These are phyloP conservation scores for Dreissena rostriformis DNA, from an alignment of 1,140 invertebrate genomes.

Conservation along the genomic window DNA sequence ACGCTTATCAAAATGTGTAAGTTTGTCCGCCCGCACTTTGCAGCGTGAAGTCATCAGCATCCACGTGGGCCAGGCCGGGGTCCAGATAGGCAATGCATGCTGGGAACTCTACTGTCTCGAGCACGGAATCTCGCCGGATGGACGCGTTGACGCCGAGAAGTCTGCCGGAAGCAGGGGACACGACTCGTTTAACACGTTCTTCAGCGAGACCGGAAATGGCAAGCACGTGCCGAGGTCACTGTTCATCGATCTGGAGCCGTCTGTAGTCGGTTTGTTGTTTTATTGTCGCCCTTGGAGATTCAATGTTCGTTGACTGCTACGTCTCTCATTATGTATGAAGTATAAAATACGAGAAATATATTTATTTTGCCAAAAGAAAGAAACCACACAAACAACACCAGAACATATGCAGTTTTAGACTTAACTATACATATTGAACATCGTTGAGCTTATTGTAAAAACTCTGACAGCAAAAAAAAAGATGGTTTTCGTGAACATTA, in stretches of 20 bases:
- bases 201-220: constrained; percentile 85
- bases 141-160: constrained; percentile 80
- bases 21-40: constrained; percentile 15
- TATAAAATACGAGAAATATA: too few relatives aligned
- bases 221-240: constrained; percentile 92
- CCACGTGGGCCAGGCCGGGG: constrained; percentile 93
- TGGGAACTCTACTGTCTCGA: constrained; percentile 93
- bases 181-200: constrained; percentile 81
- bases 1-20: too few relatives aligned
- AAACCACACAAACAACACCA: too few relatives aligned
- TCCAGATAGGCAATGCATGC: constrained; percentile 92
- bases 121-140: constrained; percentile 93
- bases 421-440: too few relatives aligned
- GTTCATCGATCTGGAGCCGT: constrained; percentile 93
- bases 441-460: too few relatives aligned
- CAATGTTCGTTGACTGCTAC: too few relatives aligned
- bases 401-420: too few relatives aligned
- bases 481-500: too few relatives aligned
- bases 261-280: constrained; percentile 88
- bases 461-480: too few relatives aligned
- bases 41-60: constrained; percentile 90
- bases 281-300: too few relatives aligned
- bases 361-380: too few relatives aligned
- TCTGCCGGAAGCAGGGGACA: constrained; percentile 83
- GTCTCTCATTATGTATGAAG: too few relatives aligned